Conservation (phyloP, 2,797 vertebrate species). For the Pseudomugil gertrudae region DNA sequence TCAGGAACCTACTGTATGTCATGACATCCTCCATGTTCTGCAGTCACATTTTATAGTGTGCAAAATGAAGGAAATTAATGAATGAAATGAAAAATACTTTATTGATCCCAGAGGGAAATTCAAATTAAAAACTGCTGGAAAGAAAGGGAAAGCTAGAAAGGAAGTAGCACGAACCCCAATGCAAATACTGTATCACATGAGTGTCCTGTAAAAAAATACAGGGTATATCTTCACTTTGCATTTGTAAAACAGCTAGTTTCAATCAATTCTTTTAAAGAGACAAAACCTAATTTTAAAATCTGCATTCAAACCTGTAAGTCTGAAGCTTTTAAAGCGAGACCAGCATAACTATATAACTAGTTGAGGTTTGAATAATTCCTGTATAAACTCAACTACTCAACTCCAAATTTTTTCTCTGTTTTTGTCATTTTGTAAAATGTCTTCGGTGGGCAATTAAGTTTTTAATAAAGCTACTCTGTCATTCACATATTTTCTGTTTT, state of each 20-base stretch:
- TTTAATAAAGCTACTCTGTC: too few species aligned
- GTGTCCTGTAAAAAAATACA: not conserved
- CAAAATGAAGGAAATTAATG: too few species aligned
- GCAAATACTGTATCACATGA: not conserved
- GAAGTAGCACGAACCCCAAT: not conserved
- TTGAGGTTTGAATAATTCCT: too few species aligned
- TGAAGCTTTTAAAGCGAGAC: too few species aligned
- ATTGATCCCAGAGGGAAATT: too few species aligned
- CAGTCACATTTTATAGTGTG: not conserved
- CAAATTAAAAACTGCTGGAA: not conserved
- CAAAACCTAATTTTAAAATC: not conserved
- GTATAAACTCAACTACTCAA: too few species aligned
- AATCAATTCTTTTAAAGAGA: not conserved
- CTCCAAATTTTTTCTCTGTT: too few species aligned
- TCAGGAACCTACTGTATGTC: not conserved
- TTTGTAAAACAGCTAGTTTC: not conserved
- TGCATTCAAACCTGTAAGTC: too few species aligned
- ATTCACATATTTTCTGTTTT: not conserved
- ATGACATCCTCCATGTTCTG: not conserved
- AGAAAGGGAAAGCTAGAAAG: constrained; percentile 10
- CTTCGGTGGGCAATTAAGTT: too few species aligned
- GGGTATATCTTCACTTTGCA: not conserved
- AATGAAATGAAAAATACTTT: too few species aligned
- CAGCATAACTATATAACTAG: too few species aligned
- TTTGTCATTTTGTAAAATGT: too few species aligned